A percentile compares a stretch with the other conserved stretches of the same genome.
These are phyloP conservation scores for Dyspetes luteomarginatus DNA, from an alignment of 2,888 invertebrate species.

Conservation along the genomic window DNA sequence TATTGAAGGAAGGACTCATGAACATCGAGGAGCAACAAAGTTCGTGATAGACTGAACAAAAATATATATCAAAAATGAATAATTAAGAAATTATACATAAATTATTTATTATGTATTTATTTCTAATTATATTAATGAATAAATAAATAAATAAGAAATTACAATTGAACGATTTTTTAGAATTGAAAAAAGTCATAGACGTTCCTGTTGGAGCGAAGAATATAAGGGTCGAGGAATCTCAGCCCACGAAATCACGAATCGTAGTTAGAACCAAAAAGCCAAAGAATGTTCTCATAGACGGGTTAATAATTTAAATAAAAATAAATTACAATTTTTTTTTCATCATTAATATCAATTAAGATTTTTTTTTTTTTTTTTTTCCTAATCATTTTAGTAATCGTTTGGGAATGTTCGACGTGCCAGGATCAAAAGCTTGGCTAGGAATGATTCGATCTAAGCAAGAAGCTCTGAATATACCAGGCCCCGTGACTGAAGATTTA, in stretches of 20 bases:
- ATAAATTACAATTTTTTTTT: conserved; percentile 37
- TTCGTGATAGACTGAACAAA: conserved; percentile 58
- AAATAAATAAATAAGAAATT: not conserved
- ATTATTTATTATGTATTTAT: not conserved
- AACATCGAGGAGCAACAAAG: conserved; percentile 78
- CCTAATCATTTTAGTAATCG: conserved; percentile 75
- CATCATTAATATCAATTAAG: not conserved
- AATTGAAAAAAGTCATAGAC: conserved; percentile 78
- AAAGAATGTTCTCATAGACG: conserved; percentile 84
- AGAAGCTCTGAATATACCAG: conserved; percentile 83
- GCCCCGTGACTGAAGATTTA: conserved; percentile 84
- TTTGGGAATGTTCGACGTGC: conserved; percentile 79
- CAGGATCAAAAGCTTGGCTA: conserved; percentile 80
- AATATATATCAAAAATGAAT: not conserved
- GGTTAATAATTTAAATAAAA: conserved; percentile 75
- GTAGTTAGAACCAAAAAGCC: conserved; percentile 82
- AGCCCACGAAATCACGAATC: conserved; percentile 84
- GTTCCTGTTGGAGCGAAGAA: conserved; percentile 84
- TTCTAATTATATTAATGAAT: not conserved
- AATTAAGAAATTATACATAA: not conserved
- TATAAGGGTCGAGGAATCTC: conserved; percentile 84
- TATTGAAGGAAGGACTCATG: conserved; percentile 79
- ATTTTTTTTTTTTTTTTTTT: not conserved
- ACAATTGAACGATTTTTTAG: conserved; percentile 51
- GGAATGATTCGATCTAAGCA: conserved; percentile 80